Percentiles rank a stretch among this genome's conserved stretches.
Conservation (phyloP, 2,797 vertebrate genomes). For the Setipinna tenuifilis region DNA sequence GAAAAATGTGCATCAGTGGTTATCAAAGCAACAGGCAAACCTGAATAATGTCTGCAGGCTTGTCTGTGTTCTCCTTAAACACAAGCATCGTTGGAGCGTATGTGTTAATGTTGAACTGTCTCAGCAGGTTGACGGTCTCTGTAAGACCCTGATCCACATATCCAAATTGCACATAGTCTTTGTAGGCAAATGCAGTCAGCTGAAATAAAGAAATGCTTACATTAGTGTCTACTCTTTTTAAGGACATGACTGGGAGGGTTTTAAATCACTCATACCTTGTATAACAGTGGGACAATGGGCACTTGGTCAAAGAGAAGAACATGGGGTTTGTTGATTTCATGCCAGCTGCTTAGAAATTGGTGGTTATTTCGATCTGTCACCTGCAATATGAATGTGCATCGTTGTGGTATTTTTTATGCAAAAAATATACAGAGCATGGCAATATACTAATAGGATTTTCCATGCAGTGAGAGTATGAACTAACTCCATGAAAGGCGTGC, state of each 20-base stretch:
- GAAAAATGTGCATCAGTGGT: not conserved
- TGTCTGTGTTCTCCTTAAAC: slow-evolving; percentile 88
- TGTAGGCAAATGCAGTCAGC: slow-evolving; percentile 91
- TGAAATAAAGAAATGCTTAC: slow-evolving; percentile 54
- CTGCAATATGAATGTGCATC: slow-evolving; percentile 65
- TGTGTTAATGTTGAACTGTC: slow-evolving; percentile 88
- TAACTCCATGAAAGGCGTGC: not conserved
- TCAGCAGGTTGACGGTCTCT: slow-evolving; percentile 83
- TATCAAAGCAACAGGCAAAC: slow-evolving; percentile 51
- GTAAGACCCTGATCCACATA: slow-evolving; percentile 87
- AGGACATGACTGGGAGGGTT: not conserved
- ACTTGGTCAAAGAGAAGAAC: slow-evolving; percentile 94
- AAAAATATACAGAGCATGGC: not conserved
- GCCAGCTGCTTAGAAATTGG: slow-evolving; percentile 89
- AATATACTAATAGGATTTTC: not conserved
- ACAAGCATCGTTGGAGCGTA: slow-evolving; percentile 89
- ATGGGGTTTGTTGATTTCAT: slow-evolving; percentile 91
- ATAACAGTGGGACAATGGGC: slow-evolving; percentile 83
- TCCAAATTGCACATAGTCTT: slow-evolving; percentile 91
- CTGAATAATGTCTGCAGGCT: slow-evolving; percentile 90
- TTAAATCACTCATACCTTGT: slow-evolving; percentile 80
- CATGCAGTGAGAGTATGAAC: not conserved
- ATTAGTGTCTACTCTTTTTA: not conserved
- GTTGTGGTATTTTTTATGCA: not conserved
- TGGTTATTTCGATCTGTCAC: slow-evolving; percentile 89